Evolutionary conservation across 2,888 invertebrate genomes (phyloP).

Genomic region (Fragum whitleyi): DNA sequence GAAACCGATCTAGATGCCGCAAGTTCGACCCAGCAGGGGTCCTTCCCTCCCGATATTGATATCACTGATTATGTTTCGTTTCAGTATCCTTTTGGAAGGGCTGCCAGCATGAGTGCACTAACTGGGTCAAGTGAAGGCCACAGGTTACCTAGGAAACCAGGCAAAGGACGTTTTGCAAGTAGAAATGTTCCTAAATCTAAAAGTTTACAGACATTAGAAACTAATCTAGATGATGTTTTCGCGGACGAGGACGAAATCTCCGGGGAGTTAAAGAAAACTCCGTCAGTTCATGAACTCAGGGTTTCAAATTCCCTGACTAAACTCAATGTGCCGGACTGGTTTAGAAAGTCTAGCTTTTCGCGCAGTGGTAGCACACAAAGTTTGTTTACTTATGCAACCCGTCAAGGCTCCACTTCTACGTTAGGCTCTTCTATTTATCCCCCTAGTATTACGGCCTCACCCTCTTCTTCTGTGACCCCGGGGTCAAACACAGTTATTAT

Average conservation of each 20-base stretch:
- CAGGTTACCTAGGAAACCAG: conserved; percentile 67
- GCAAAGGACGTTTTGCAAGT: conserved; percentile 78
- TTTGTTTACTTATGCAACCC: conserved; percentile 68
- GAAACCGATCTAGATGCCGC: conserved; percentile 80
- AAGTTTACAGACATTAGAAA: conserved; percentile 79
- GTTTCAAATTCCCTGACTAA: conserved; percentile 97
- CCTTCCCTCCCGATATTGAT: conserved; percentile 74
- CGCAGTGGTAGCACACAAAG: conserved; percentile 79
- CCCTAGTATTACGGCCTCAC: conserved; percentile 76
- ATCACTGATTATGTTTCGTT: conserved; percentile 76
- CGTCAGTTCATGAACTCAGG: conserved; percentile 97
- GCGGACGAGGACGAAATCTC: conserved; percentile 64
- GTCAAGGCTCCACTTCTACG: conserved; percentile 77
- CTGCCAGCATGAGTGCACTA: conserved; percentile 81
- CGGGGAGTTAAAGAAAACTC: conserved; percentile 87
- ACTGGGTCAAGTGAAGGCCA: conserved; percentile 59
- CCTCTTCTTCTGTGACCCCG: conserved; percentile 74
- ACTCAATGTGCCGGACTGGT: conserved; percentile 98
- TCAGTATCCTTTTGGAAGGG: conserved; percentile 76
- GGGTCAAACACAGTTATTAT: conserved; percentile 78
- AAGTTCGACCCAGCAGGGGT: conserved; percentile 56
- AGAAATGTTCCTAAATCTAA: conserved; percentile 79
- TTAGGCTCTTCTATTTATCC: conserved; percentile 74
- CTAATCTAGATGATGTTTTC: conserved; percentile 77
- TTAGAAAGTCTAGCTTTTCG: conserved; percentile 87